A percentile compares a stretch with the other conserved stretches of the same genome.
Evolutionary conservation across 2,113 vertebrate species (phyloP).

Genomic region (Varanus salvator): DNA sequence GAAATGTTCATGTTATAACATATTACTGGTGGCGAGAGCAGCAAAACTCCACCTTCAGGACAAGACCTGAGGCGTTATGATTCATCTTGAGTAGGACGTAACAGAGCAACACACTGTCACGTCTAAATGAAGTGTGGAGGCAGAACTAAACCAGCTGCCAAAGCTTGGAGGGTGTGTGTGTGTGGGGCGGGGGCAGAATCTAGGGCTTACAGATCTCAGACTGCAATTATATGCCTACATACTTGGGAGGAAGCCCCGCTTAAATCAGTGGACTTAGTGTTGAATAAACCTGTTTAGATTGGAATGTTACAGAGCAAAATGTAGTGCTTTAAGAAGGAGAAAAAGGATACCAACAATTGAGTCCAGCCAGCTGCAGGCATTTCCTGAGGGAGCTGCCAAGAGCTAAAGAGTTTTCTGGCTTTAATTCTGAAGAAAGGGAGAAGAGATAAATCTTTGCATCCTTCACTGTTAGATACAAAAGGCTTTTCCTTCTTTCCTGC

Average conservation of each 20-base stretch:
- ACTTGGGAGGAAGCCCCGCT: neutral
- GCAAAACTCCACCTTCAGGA: neutral
- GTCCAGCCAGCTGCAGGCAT: neutral
- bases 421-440: neutral
- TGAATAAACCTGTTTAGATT: neutral
- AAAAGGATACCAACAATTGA: conserved; percentile 1
- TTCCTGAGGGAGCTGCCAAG: conserved; percentile 36
- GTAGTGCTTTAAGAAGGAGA: conserved; percentile 3
- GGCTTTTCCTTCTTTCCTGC: neutral
- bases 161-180: neutral
- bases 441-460: neutral
- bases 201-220: neutral
- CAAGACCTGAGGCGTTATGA: neutral
- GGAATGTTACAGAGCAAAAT: neutral
- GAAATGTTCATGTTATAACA: neutral
- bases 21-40: neutral
- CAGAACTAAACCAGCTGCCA: neutral
- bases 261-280: neutral
- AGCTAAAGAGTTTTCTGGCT: neutral
- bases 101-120: neutral
- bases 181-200: neutral
- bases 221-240: neutral
- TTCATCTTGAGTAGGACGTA: neutral
- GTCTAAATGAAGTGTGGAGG: neutral
- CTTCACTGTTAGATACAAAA: neutral